These are phyloP conservation scores for Orbicella faveolata DNA, from an alignment of 64 coral and sea anemone genomes.

Conservation along the genomic window DNA sequence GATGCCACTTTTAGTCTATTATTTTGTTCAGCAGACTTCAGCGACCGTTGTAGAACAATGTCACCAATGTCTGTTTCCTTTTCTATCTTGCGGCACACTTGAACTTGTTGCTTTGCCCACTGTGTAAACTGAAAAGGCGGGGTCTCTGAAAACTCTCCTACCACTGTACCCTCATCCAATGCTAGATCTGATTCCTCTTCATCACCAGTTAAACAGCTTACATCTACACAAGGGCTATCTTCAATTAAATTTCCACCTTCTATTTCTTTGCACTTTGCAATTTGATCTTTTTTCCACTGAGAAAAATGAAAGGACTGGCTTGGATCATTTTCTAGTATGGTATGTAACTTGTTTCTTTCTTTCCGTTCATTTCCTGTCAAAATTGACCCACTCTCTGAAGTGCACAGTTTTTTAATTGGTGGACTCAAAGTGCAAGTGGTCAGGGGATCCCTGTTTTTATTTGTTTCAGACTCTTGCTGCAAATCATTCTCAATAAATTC, in stretches of 20 bases:
- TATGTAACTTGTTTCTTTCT: not conserved
- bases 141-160: conserved; percentile 7
- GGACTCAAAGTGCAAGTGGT: not conserved
- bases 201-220: not conserved
- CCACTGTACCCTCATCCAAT: not conserved
- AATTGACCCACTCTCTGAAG: not conserved
- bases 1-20: not conserved
- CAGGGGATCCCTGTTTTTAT: not conserved
- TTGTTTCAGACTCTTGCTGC: not conserved
- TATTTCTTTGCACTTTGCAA: conserved; percentile 44
- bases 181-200: not conserved
- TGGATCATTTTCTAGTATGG: not conserved
- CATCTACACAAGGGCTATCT: not conserved
- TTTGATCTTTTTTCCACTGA: conserved; percentile 55
- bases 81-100: conserved; percentile 33
- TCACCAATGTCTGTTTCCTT: not conserved
- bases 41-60: not conserved
- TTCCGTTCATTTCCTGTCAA: not conserved
- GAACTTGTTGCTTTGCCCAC: conserved; percentile 38
- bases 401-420: not conserved
- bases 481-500: not conserved
- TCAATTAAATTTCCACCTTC: not conserved
- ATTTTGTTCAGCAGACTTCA: not conserved
- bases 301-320: conserved; percentile 39
- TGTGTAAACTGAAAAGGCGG: conserved; percentile 49